Evolutionary conservation across 1,140 invertebrate species (phyloP).

Genomic region (Carposina sasakii): DNA sequence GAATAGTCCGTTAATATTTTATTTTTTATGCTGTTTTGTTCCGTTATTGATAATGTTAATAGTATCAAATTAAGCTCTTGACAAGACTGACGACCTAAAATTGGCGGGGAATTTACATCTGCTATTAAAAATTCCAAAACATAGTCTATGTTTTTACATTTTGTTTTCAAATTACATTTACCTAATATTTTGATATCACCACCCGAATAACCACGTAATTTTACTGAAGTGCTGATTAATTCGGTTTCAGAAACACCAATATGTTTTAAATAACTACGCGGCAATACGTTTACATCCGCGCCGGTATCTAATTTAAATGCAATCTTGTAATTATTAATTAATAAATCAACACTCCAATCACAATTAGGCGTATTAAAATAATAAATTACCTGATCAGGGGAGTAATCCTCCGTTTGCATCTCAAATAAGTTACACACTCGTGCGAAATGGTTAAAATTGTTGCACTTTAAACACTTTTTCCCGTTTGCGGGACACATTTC

Average conservation of each 20-base stretch:
- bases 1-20: background rate
- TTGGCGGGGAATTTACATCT: conserved; percentile 1
- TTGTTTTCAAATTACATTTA: conserved; percentile 1
- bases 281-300: conserved; percentile 9
- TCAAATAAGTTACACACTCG: conserved; percentile 5
- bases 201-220: conserved; percentile 4
- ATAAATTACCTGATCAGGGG: conserved; percentile 4
- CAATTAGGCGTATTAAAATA: background rate
- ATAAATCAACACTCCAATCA: conserved; percentile 4
- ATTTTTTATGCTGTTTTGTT: background rate
- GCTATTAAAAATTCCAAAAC: conserved; percentile 3
- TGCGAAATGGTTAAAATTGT: conserved; percentile 7
- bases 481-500: conserved; percentile 2
- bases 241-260: background rate
- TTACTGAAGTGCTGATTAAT: background rate
- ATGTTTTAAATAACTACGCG: background rate
- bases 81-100: background rate
- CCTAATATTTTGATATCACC: background rate
- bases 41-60: background rate
- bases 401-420: background rate
- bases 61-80: background rate
- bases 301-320: conserved; percentile 10
- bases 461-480: background rate
- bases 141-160: background rate
- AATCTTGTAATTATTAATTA: background rate